Evolutionary conservation across 2,797 vertebrate species (phyloP).

Genomic region (Antennarius maculatus): DNA sequence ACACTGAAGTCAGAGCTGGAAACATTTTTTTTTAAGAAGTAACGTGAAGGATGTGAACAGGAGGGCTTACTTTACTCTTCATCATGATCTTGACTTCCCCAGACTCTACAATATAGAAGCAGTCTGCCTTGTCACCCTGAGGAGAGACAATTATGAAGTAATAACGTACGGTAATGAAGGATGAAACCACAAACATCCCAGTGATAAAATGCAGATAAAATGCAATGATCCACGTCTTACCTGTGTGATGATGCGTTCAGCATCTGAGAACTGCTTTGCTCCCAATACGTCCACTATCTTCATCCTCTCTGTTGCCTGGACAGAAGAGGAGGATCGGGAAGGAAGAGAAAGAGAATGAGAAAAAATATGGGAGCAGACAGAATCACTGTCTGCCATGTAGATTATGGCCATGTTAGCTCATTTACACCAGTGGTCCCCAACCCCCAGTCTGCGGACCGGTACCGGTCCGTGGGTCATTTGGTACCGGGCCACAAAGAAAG

Average conservation of each 20-base stretch:
- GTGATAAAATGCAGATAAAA: not conserved
- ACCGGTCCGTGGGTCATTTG: too few relatives aligned
- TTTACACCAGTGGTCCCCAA: too few relatives aligned
- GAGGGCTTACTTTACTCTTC: slow-evolving; percentile 93
- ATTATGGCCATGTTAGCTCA: not conserved
- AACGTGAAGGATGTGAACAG: not conserved
- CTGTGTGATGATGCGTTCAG: slow-evolving; percentile 92
- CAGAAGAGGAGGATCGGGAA: not conserved
- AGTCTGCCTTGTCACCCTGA: slow-evolving; percentile 94
- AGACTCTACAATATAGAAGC: slow-evolving; percentile 95
- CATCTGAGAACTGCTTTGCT: slow-evolving; percentile 88
- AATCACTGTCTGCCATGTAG: not conserved
- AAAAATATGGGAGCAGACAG: not conserved
- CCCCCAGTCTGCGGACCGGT: too few relatives aligned
- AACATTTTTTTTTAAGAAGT: not conserved
- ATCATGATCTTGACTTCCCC: slow-evolving; percentile 98
- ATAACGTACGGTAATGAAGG: not conserved
- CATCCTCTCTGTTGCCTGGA: slow-evolving; percentile 91
- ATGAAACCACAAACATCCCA: not conserved
- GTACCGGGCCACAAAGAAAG: too few relatives aligned
- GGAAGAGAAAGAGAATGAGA: not conserved
- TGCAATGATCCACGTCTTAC: slow-evolving; percentile 58
- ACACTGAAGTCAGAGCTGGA: not conserved
- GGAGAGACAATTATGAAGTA: slow-evolving; percentile 15
- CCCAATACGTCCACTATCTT: slow-evolving; percentile 98